Evolutionary conservation across 2,888 invertebrate species (phyloP).

Genomic region (Drosophila siamana): DNA sequence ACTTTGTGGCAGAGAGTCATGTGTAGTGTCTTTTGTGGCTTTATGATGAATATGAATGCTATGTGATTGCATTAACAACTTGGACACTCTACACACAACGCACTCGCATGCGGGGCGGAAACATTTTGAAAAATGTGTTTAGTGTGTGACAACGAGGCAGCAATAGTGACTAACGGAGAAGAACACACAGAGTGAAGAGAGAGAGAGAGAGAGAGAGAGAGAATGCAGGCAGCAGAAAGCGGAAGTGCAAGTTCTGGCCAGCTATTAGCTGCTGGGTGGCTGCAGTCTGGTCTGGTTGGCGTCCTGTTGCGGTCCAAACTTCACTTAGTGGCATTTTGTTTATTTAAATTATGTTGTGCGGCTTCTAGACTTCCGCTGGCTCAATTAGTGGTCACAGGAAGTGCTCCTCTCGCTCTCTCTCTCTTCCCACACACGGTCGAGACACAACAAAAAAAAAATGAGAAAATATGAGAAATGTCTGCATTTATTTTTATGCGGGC

Average conservation of each 20-base stretch:
- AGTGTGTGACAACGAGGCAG: constrained; percentile 69
- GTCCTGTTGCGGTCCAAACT: constrained; percentile 76
- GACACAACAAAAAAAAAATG: constrained; percentile 17
- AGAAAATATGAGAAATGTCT: constrained; percentile 54
- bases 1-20: constrained; percentile 40
- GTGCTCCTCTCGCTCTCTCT: constrained; percentile 19
- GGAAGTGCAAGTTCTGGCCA: constrained; percentile 47
- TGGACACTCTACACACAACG: constrained; percentile 56
- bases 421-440: not conserved
- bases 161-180: not conserved
- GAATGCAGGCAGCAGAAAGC: constrained; percentile 47
- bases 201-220: constrained; percentile 5
- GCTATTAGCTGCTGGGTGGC: constrained; percentile 14
- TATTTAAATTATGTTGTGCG: constrained; percentile 81
- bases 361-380: constrained; percentile 78
- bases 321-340: constrained; percentile 79
- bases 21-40: constrained; percentile 75
- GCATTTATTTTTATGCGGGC: constrained; percentile 62
- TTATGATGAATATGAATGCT: constrained; percentile 81
- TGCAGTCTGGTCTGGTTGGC: constrained; percentile 45
- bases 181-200: constrained; percentile 1
- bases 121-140: constrained; percentile 76
- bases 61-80: constrained; percentile 81
- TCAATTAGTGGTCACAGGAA: constrained; percentile 78
- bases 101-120: constrained; percentile 49